A percentile compares a stretch with the other conserved stretches of the same genome.
These are phyloP conservation scores for Saccostrea glomerata DNA, from an alignment of 1,140 invertebrate genomes.

Conservation along the genomic window DNA sequence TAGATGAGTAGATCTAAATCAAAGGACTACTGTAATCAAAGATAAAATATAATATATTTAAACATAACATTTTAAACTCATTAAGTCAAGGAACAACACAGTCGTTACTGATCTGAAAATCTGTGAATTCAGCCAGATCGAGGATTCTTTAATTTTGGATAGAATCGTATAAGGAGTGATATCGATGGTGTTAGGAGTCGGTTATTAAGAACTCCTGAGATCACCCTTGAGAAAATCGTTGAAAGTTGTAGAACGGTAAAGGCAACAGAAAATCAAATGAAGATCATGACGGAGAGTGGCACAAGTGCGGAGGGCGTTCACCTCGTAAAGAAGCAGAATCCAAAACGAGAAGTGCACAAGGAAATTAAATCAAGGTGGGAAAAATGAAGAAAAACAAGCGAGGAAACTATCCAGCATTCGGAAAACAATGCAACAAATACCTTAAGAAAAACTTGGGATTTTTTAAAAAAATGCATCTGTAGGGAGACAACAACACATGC, in stretches of 20 bases:
- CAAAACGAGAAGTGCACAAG: neutral
- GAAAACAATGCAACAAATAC: constrained; percentile 42
- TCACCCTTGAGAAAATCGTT: neutral
- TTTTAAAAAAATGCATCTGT: constrained; percentile 34
- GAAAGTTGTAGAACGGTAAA: neutral
- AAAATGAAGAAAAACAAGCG: neutral
- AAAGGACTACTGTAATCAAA: neutral
- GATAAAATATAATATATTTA: neutral
- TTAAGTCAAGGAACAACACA: neutral
- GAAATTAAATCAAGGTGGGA: neutral
- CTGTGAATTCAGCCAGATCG: constrained; percentile 24
- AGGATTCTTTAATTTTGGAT: constrained; percentile 13
- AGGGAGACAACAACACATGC: neutral
- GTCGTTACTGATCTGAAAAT: constrained; percentile 4
- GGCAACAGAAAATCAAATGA: neutral
- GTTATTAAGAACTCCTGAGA: neutral
- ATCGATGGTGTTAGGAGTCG: neutral
- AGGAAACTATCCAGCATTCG: neutral
- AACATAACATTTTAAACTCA: neutral
- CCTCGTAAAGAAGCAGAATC: neutral
- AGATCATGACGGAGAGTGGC: neutral
- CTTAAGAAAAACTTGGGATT: constrained; percentile 35
- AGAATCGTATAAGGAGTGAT: neutral
- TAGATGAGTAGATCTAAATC: neutral
- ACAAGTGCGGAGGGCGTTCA: neutral